phyloP scores from a whole-genome alignment of 1,140 invertebrate genomes.

The Lepidurus apus region DNA sequence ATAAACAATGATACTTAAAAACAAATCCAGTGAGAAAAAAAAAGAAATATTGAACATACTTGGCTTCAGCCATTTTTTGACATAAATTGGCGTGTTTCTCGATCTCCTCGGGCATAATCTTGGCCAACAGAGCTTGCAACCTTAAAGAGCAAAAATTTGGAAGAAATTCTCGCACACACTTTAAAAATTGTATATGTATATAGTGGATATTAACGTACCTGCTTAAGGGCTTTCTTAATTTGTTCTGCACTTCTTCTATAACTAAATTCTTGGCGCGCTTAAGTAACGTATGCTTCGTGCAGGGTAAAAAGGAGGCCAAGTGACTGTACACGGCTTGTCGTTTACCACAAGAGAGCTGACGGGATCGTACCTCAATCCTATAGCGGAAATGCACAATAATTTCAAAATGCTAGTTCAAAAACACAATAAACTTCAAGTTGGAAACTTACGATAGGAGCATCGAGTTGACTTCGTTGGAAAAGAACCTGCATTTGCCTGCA shows the following conservation, averaged over 20 bases:
- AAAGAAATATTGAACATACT: constrained; percentile 45
- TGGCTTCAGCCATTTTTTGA: constrained; percentile 51
- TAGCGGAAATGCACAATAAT: constrained; percentile 39
- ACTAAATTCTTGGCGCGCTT: constrained; percentile 61
- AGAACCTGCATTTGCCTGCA: constrained; percentile 60
- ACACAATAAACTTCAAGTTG: constrained; percentile 24
- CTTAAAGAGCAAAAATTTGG: constrained; percentile 40
- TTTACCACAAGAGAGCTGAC: constrained; percentile 47
- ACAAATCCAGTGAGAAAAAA: neutral
- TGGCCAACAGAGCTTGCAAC: constrained; percentile 52
- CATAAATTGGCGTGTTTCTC: constrained; percentile 55
- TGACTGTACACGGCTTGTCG: constrained; percentile 56
- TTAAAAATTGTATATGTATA: constrained; percentile 11
- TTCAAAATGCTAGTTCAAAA: constrained; percentile 31
- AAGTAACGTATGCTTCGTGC: constrained; percentile 61
- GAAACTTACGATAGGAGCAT: constrained; percentile 54
- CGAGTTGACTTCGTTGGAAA: constrained; percentile 56
- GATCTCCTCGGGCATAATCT: constrained; percentile 53
- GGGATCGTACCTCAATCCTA: constrained; percentile 57
- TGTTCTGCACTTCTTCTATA: constrained; percentile 54
- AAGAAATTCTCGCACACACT: constrained; percentile 6
- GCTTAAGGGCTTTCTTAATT: constrained; percentile 50
- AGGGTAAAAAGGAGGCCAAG: constrained; percentile 57
- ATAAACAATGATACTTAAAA: neutral
- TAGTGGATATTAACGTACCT: constrained; percentile 38